phyloP scores from a whole-genome alignment of 2,113 vertebrate genomes.

The Galbula dea region DNA sequence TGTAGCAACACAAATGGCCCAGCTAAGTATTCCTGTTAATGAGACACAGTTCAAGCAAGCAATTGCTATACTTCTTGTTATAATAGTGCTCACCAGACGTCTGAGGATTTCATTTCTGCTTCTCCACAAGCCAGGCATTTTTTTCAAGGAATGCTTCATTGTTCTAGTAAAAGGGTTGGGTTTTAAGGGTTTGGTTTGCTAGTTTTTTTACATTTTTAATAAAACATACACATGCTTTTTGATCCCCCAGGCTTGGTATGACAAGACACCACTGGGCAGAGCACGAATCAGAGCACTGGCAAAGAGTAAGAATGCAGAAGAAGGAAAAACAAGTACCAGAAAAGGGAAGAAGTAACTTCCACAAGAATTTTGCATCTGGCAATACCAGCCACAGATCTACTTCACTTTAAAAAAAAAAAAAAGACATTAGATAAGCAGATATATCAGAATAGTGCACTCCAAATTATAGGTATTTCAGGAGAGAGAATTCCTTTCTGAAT shows the following conservation, averaged over 20 bases:
- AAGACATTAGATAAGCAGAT: neutral
- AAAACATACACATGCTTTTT: neutral
- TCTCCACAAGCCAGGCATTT: neutral
- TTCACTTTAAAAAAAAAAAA: neutral
- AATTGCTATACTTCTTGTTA: neutral
- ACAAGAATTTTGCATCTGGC: neutral
- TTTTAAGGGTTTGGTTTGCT: neutral
- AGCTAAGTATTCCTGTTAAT: conserved; percentile 43
- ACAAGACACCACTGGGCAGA: conserved; percentile 78
- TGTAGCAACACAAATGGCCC: conserved; percentile 44
- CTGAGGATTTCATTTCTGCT: neutral
- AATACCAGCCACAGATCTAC: neutral
- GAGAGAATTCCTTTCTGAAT: neutral
- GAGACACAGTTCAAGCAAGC: conserved; percentile 12
- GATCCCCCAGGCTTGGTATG: conserved; percentile 78
- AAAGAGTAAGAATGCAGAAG: neutral
- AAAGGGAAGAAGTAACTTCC: conserved; percentile 28
- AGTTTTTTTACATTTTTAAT: neutral
- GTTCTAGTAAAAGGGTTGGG: neutral
- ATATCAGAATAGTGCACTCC: neutral
- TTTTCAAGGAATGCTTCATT: neutral
- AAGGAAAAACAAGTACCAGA: neutral
- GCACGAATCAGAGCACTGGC: conserved; percentile 45
- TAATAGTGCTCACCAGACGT: conserved; percentile 16
- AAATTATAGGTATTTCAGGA: neutral